Conservation (phyloP, 2,797 vertebrate species). For the Novumbra hubbsi region DNA sequence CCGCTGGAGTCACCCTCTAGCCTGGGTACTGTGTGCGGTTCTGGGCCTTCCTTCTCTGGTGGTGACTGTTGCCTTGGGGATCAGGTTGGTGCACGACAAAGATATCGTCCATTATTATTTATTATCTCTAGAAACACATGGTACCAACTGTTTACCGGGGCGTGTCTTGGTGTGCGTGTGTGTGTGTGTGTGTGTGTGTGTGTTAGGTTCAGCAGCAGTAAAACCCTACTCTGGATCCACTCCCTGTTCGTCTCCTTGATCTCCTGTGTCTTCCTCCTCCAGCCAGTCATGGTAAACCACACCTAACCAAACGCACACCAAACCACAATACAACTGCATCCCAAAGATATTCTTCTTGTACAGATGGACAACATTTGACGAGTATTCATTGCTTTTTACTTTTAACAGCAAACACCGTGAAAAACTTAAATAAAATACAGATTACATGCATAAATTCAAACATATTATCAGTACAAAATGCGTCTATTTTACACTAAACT, state of each 20-base stretch:
- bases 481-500: no score
- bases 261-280: constrained; percentile 73
- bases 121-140: not conserved
- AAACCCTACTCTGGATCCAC: constrained; percentile 73
- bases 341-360: no score
- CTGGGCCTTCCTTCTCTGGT: constrained; percentile 55
- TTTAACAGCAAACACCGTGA: no score
- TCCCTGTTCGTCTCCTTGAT: constrained; percentile 75
- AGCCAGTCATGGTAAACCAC: constrained; percentile 72
- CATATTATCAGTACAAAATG: no score
- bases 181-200: constrained; percentile 26
- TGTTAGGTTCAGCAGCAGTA: constrained; percentile 70
- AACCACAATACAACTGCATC: no score
- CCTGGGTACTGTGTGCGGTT: constrained; percentile 69
- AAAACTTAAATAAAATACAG: no score
- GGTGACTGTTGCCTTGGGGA: constrained; percentile 68
- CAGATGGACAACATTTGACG: no score
- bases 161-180: constrained; percentile 1
- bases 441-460: no score
- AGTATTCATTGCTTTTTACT: no score
- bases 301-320: not conserved
- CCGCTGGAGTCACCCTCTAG: constrained; percentile 52
- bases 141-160: not conserved
- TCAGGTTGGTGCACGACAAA: constrained; percentile 64
- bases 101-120: not conserved